Conservation (phyloP, 2,113 vertebrate species). For the Pelecanoides urinatrix region DNA sequence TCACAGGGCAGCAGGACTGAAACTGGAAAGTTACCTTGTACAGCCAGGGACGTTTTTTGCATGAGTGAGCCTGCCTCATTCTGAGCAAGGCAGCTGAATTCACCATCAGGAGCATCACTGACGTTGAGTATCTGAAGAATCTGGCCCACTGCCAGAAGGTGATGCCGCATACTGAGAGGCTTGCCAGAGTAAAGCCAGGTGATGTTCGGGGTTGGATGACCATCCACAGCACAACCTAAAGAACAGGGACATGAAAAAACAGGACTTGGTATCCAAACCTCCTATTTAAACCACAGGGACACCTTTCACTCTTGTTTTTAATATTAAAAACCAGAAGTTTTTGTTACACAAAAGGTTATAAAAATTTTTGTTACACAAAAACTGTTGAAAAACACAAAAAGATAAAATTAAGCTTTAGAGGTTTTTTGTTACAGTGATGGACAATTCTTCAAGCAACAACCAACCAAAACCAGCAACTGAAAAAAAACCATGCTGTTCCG, state of each 20-base stretch:
- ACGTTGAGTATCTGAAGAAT: slow-evolving; percentile 75
- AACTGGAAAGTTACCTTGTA: slow-evolving; percentile 71
- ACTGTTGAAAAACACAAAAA: background rate
- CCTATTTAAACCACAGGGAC: background rate
- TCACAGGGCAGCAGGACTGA: background rate
- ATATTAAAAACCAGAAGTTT: background rate
- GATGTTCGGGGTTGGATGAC: slow-evolving; percentile 74
- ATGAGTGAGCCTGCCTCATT: slow-evolving; percentile 73
- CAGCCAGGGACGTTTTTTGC: slow-evolving; percentile 62
- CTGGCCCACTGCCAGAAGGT: slow-evolving; percentile 64
- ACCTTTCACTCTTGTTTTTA: background rate
- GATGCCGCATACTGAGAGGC: slow-evolving; percentile 54
- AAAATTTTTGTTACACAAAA: background rate
- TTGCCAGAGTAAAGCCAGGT: slow-evolving; percentile 75
- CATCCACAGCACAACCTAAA: slow-evolving; percentile 77
- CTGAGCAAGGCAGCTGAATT: slow-evolving; percentile 79
- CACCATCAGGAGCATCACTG: slow-evolving; percentile 59
- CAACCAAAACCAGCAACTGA: background rate
- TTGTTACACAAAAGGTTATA: background rate
- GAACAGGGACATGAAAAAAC: background rate
- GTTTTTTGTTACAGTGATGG: background rate
- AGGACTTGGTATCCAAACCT: background rate
- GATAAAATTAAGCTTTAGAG: background rate
- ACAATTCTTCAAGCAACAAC: background rate
- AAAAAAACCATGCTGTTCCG: background rate